Evolutionary conservation across 2,888 invertebrate genomes (phyloP).

Genomic region (Cosmorhoe ocellata): DNA sequence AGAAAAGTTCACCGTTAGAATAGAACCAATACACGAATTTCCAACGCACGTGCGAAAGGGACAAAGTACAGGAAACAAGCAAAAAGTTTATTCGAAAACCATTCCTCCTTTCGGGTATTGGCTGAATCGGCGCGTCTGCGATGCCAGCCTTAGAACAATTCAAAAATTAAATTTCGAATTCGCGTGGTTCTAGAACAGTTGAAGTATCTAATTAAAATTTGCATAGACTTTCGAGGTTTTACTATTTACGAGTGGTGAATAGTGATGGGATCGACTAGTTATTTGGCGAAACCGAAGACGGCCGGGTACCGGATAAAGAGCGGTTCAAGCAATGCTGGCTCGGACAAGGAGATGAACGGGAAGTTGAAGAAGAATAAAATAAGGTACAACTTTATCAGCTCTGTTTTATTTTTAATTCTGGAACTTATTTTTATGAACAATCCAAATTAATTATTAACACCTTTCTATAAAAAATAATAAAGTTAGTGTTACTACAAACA

Average conservation of each 20-base stretch:
- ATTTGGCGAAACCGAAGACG: constrained; percentile 66
- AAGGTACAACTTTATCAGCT: constrained; percentile 43
- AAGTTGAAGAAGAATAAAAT: constrained; percentile 70
- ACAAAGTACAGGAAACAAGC: constrained; percentile 63
- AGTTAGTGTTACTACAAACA: too few relatives aligned
- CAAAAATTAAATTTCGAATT: constrained; percentile 44
- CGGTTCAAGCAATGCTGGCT: constrained; percentile 66
- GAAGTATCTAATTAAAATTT: constrained; percentile 37
- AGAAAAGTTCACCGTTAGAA: constrained; percentile 61
- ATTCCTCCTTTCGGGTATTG: constrained; percentile 58
- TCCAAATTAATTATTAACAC: neutral
- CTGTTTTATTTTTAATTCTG: neutral
- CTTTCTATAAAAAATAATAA: too few relatives aligned
- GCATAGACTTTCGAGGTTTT: constrained; percentile 40
- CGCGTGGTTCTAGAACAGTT: constrained; percentile 18
- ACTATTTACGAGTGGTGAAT: constrained; percentile 33
- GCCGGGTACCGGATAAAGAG: constrained; percentile 66
- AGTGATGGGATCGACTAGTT: constrained; percentile 76
- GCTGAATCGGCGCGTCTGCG: constrained; percentile 44
- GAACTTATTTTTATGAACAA: neutral
- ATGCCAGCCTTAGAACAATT: constrained; percentile 41
- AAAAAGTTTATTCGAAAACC: constrained; percentile 52
- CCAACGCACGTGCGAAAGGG: constrained; percentile 46
- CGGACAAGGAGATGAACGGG: constrained; percentile 75
- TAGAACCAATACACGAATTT: constrained; percentile 45